phyloP scores from a whole-genome alignment of 2,113 vertebrate genomes.

The Pholis gunnellus region DNA sequence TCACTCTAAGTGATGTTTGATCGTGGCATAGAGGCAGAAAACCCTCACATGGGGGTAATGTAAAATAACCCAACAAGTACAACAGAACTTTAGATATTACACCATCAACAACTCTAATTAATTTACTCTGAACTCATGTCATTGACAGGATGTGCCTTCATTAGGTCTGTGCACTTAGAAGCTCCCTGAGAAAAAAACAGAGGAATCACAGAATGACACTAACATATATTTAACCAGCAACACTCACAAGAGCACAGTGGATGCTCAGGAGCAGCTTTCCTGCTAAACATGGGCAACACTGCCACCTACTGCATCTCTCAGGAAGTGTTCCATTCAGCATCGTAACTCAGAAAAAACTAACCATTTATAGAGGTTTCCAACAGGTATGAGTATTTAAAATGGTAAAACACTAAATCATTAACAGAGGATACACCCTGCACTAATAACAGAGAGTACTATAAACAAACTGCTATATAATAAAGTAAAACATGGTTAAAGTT shows the following conservation, averaged over 20 bases:
- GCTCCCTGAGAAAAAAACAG: neutral
- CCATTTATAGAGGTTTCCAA: neutral
- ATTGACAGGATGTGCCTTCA: neutral
- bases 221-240: neutral
- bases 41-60: neutral
- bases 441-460: neutral
- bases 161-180: neutral
- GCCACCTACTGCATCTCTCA: slow-evolving; percentile 57
- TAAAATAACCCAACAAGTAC: neutral
- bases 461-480: neutral
- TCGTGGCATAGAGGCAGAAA: neutral
- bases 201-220: neutral
- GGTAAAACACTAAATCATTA: neutral
- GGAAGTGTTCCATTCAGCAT: neutral
- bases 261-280: neutral
- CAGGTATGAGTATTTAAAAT: neutral
- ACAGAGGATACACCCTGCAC: neutral
- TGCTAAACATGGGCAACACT: slow-evolving; percentile 9
- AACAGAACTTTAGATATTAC: neutral
- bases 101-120: neutral
- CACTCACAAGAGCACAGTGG: neutral
- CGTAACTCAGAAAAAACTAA: neutral
- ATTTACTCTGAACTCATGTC: neutral
- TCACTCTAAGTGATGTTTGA: neutral
- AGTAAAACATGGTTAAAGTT: neutral